phyloP scores from a whole-genome alignment of 2,888 invertebrate species.

The Hyppa rectilinea region DNA sequence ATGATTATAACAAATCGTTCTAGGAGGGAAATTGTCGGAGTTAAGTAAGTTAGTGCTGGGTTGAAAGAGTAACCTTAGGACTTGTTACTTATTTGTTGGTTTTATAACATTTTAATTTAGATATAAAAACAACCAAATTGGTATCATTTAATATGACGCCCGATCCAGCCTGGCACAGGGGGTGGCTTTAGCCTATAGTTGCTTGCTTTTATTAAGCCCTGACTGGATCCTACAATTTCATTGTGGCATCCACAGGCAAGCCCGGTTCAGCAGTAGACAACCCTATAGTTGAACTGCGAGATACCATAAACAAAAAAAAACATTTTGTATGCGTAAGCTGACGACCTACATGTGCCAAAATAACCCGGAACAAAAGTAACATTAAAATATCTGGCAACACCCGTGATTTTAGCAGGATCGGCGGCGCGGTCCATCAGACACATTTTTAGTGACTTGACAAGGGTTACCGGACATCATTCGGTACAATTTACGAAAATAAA shows the following conservation, averaged over 20 bases:
- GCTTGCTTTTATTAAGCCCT: too few species aligned
- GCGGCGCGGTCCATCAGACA: constrained; percentile 67
- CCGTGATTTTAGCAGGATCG: constrained; percentile 67
- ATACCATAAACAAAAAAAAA: too few species aligned
- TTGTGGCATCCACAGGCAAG: too few species aligned
- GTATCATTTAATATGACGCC: neutral
- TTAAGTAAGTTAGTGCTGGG: neutral
- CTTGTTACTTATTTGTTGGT: neutral
- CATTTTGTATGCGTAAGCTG: constrained; percentile 2
- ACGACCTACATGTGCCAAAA: constrained; percentile 22
- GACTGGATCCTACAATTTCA: too few species aligned
- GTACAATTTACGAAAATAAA: constrained; percentile 88
- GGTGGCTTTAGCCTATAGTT: too few species aligned
- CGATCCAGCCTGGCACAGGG: too few species aligned
- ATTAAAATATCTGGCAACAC: constrained; percentile 66
- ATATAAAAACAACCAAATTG: neutral
- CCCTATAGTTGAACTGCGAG: too few species aligned
- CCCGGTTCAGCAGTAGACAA: too few species aligned
- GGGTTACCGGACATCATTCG: constrained; percentile 84
- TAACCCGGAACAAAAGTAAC: constrained; percentile 48
- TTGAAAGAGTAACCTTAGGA: neutral
- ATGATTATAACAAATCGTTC: neutral
- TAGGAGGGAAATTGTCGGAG: constrained; percentile 3
- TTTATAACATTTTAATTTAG: neutral
- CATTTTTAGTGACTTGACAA: constrained; percentile 82